phyloP scores from a whole-genome alignment of 2,113 vertebrate species.

The Egretta garzetta region DNA sequence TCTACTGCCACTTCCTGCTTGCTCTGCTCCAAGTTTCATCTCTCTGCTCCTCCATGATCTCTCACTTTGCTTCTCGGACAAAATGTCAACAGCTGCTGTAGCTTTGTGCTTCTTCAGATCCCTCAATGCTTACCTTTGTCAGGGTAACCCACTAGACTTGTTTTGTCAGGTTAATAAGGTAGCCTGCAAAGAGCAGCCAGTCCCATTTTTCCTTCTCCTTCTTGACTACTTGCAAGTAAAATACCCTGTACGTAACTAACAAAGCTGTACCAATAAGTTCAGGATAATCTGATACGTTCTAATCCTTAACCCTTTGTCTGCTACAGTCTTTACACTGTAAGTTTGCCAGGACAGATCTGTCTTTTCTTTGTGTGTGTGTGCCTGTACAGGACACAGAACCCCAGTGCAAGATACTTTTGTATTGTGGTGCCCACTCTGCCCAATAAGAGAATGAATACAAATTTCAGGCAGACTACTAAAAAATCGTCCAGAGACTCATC shows the following conservation, averaged over 20 bases:
- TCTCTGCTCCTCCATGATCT: not conserved
- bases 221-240: not conserved
- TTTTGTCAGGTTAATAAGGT: not conserved
- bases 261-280: not conserved
- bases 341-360: not conserved
- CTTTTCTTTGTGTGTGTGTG: not conserved
- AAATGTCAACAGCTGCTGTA: not conserved
- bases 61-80: not conserved
- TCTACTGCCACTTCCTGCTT: not conserved
- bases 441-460: not conserved
- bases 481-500: not conserved
- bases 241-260: not conserved
- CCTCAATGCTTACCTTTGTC: not conserved
- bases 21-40: not conserved
- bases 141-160: not conserved
- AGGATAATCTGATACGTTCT: not conserved
- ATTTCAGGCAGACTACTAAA: not conserved
- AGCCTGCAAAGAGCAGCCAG: not conserved
- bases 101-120: not conserved
- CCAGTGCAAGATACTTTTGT: not conserved
- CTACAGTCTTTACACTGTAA: not conserved
- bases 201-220: not conserved
- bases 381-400: not conserved
- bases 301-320: not conserved
- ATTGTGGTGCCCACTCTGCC: no score